Conservation (phyloP, 1,140 invertebrate species). For the Cryptotermes secundus region DNA sequence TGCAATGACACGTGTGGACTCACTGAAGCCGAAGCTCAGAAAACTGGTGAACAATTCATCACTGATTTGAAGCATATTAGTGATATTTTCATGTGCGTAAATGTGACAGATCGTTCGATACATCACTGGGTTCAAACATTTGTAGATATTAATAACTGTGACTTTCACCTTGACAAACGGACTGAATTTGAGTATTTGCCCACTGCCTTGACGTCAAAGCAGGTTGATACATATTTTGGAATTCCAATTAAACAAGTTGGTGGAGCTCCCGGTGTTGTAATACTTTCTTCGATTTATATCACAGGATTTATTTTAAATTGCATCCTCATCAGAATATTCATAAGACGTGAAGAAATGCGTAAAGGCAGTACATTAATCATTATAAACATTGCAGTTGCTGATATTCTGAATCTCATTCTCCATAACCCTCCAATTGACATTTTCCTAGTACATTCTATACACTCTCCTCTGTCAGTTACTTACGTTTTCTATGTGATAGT, state of each 20-base stretch:
- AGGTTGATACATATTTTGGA: background rate
- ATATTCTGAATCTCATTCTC: background rate
- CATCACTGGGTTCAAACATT: background rate
- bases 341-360: background rate
- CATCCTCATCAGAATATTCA: background rate
- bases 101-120: background rate
- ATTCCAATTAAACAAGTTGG: background rate
- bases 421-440: background rate
- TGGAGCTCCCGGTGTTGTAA: background rate
- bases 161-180: background rate
- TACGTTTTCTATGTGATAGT: background rate
- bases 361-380: background rate
- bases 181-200: background rate
- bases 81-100: background rate
- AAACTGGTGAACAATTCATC: background rate
- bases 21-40: background rate
- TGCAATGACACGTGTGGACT: background rate
- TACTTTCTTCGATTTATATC: background rate
- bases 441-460: background rate
- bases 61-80: background rate
- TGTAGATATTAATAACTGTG: background rate
- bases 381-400: background rate
- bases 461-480: background rate
- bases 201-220: background rate
- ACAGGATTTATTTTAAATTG: background rate